Evolutionary conservation across 2,888 invertebrate species (phyloP).

Genomic region (Pseudeuparius sepicola): DNA sequence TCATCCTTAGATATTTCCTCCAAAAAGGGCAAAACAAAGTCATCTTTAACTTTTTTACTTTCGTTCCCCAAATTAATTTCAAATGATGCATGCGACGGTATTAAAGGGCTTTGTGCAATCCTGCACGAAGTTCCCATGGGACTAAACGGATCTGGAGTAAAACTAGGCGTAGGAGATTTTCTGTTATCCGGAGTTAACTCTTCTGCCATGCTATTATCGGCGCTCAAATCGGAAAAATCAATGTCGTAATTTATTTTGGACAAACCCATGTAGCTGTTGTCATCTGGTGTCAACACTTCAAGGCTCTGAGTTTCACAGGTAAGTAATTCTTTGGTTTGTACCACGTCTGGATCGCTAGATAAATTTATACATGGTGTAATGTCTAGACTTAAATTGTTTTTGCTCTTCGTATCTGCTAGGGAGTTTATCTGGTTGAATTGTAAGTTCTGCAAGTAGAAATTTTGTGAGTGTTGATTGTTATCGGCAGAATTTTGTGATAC

Average conservation of each 20-base stretch:
- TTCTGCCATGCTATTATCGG: constrained; percentile 60
- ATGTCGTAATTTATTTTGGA: constrained; percentile 68
- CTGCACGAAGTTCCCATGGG: constrained; percentile 40
- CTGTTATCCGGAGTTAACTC: constrained; percentile 37
- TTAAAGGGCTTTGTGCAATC: constrained; percentile 33
- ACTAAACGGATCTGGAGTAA: constrained; percentile 46
- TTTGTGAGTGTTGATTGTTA: no score
- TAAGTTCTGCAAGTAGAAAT: no score
- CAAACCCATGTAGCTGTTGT: constrained; percentile 51
- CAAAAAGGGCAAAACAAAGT: constrained; percentile 30
- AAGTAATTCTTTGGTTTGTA: no score
- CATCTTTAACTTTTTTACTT: constrained; percentile 20
- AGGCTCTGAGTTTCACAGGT: constrained; percentile 44
- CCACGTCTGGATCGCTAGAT: no score
- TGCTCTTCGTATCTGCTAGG: constrained; percentile 23
- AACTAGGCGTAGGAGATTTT: constrained; percentile 30
- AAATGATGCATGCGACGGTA: constrained; percentile 29
- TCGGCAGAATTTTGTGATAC: no score
- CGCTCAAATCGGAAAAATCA: constrained; percentile 63
- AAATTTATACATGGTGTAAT: constrained; percentile 36
- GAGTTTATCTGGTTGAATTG: no score
- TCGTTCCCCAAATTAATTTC: constrained; percentile 13
- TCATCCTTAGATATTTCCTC: constrained; percentile 17
- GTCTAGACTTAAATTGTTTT: constrained; percentile 31
- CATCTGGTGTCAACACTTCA: constrained; percentile 53